Evolutionary conservation across 2,888 invertebrate species (phyloP), one percentile per base, ranked within the genome.

Genomic region (Cryptus viduatorius): DNA sequence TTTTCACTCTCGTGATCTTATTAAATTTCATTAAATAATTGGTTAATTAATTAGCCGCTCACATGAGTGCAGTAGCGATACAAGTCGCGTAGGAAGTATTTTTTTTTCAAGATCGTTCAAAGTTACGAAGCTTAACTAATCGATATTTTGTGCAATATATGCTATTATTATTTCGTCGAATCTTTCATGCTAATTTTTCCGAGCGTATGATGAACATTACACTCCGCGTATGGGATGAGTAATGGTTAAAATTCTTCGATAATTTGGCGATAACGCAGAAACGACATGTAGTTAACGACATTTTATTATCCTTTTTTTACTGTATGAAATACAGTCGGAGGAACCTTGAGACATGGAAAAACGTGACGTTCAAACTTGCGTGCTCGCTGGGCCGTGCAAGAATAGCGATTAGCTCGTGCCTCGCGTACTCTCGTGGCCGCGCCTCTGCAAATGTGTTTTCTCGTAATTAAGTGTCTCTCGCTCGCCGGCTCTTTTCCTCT

Each of bases 371-470:
- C 5, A 50, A 68, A 73, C 56, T 71, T 48, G 79, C 65, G 65
- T 75, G 79, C 37, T 69, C 48, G 56, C 42, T 50, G 48, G 50
- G 67, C 29, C 42, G 65, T 67, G 31, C 31, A 29, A 31, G 59
- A 71, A 79, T 64, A 61, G 64, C 71, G 71, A 79, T 79, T 72
- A 79, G 50, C 64, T 48, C 16, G 68, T 37, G 16, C 19, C n/a
- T 65, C 42, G 42, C 29, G 78, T 65, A 64, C 67, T 16, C 16
- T 24, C 19, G 44, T 50, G 77, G 82, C 83, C 83, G 82, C 86
- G 50, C 86, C 82, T 76, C 75, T 42, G 71, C 73, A 68, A 86
- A 86, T 84, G 79, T 84, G 73, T 75, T 84, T 82, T 81, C 67
- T 73, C 78, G 61, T 83, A 86, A 86, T 86, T 86, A 79, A 61